Base-by-base conservation (phyloP, 2,113 vertebrate genomes). In the Dryoscopus gambensis region DNA sequence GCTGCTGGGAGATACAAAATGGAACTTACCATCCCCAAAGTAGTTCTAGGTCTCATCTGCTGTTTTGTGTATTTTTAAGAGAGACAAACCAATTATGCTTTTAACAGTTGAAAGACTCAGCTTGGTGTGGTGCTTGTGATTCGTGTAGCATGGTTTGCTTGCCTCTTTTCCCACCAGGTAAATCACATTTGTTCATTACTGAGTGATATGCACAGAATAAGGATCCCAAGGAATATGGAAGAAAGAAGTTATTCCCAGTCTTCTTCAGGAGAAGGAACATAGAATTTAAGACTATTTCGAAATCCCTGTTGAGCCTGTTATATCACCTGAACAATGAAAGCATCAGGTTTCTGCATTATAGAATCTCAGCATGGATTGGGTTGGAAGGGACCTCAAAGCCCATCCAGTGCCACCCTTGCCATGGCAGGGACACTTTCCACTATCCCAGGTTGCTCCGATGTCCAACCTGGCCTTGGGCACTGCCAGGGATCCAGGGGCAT, bases 321-420 rank as follows among this genome's bases (percentile, higher is more conserved):
- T 17, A 78, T 39, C 39, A 4, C 1, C 35, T 63, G 64, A 87
- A 46, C 27, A 28, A 33, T 5, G 2, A 65, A 79, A 56, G 7
- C 27, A 24, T n/a, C 19, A 37, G 11, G 20, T 83, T 93, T 74
- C 31, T 44, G 0, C 62, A 17, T 37, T 8, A 49, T 11, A 33
- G 67, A 56, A 35, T 40, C 21, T 5, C 7, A 42, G 42, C 1
- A 37, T 28, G 50, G 14, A 8, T 64, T 78, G n/a, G n/a, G 13
- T 14, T 30, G 8, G 40, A 47, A 63, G 2, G 24, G 17, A 25
- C 3, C 22, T 33, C 0, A 23, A 13, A 77, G 5, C 0, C 1
- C 35, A 42, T 0, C 44, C 21, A 3, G 1, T 24, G 0, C 30
- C 24, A 10, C 40, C 23, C 16, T 52, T 31, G 25, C 31, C 44